phyloP scores from a whole-genome alignment of 2,797 vertebrate genomes.

The Paguma larvata region DNA sequence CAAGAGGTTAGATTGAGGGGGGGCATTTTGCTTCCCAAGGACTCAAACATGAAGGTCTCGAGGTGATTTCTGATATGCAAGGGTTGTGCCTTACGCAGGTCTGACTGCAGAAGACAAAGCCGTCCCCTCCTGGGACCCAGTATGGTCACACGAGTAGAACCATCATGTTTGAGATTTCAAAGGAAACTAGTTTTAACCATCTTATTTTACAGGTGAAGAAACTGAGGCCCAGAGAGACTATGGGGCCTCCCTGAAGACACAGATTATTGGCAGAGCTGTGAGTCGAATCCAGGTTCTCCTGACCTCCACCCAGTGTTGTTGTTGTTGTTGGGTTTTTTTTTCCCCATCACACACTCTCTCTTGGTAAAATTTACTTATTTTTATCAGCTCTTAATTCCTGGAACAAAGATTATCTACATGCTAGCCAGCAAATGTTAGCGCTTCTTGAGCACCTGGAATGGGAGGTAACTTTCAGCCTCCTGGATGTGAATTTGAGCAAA shows the following conservation, averaged over 20 bases:
- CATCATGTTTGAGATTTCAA: not conserved
- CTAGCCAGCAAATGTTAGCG: not conserved
- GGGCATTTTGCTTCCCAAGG: not conserved
- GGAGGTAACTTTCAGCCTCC: not conserved
- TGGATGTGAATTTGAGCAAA: slow-evolving; percentile 17
- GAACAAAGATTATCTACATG: not conserved
- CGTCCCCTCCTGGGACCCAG: not conserved
- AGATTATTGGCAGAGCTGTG: not conserved
- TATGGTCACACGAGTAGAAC: too few relatives aligned
- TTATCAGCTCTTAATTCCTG: not conserved
- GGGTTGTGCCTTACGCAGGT: too few relatives aligned
- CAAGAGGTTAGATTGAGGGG: not conserved
- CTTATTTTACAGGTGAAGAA: not conserved
- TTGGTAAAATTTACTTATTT: not conserved
- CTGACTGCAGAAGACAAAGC: not conserved
- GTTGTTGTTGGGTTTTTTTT: not conserved
- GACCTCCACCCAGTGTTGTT: not conserved
- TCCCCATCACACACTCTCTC: not conserved
- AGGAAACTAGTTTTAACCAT: not conserved
- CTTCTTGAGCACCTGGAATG: not conserved
- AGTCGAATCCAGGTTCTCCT: not conserved
- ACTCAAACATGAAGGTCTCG: not conserved
- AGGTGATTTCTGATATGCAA: accelerated
- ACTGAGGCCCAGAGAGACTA: not conserved
- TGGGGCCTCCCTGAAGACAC: too few relatives aligned